A percentile compares a stretch with the other conserved stretches of the same genome.
phyloP scores from a whole-genome alignment of 2,113 vertebrate species.

The Tylochromis polylepis region DNA sequence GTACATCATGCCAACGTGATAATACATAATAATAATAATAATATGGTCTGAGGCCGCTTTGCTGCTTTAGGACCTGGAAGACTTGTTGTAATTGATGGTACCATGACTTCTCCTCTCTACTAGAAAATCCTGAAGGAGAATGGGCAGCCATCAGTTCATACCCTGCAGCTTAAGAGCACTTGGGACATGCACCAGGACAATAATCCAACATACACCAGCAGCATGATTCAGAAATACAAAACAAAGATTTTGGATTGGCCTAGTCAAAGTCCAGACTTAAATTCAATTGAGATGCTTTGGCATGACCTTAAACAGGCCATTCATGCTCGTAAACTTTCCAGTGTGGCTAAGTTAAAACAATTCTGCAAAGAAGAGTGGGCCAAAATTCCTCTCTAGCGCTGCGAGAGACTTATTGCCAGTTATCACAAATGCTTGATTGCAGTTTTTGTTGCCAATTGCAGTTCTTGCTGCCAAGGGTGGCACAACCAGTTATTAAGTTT shows the following conservation, averaged over 20 bases:
- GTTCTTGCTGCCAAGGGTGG: not conserved
- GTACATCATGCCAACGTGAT: not conserved
- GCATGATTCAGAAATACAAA: not conserved
- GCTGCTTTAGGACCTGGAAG: not conserved
- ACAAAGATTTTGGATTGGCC: not conserved
- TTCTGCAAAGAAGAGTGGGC: not conserved
- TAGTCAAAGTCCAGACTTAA: not conserved
- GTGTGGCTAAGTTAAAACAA: not conserved
- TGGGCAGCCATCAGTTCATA: not conserved
- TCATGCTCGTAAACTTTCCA: not conserved
- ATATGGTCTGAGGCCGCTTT: not conserved
- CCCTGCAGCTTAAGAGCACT: not conserved
- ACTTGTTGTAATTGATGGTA: not conserved
- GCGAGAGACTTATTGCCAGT: not conserved
- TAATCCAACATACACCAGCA: not conserved
- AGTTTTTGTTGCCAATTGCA: not conserved
- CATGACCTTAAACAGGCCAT: not conserved
- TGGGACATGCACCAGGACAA: not conserved
- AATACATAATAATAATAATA: not conserved
- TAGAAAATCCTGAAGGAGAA: not conserved
- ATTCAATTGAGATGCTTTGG: not conserved
- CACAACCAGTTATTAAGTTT: not conserved
- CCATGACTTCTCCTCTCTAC: not conserved
- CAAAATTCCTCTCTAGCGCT: not conserved
- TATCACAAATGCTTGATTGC: not conserved